Base-by-base conservation (phyloP, 2,888 invertebrate genomes). In the Xanthorhoe designata region DNA sequence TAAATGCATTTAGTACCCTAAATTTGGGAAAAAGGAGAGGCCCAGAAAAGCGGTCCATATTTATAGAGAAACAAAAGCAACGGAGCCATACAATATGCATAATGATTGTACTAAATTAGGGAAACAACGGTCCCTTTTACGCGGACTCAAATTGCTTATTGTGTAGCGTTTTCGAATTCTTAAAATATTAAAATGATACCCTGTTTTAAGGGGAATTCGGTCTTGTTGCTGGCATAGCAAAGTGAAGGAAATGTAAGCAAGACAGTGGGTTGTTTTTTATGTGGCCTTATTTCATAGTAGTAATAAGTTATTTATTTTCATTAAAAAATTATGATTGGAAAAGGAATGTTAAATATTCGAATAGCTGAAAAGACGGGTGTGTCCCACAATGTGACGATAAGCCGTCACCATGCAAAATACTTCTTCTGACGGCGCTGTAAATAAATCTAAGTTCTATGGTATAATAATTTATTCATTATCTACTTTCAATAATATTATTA, bases 101-200 rank as follows among this genome's bases (percentile, higher is more conserved):
- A 90, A 89, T 88, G 88, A 88, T 89, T 88, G 89, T 88, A 88
- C 86, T 90, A 89, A 90, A 90, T 91, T 91, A 89, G 88, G 79
- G 80, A 78, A 78, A 83, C 82, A 85, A 84, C 79, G 79, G 83
- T 78, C 82, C 84, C 81, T 83, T 88, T 88, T 86, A 82, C 77
- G 83, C 78, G 70, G 76, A 84, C 85, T 87, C 80, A 83, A 87
- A 89, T 89, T 89, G 87, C 87, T 88, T 89, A 89, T 85, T 87
- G 86, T 85, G 75, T 76, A 77, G 80, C 75, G 73, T 84, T 89
- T 83, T 80, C 77, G 77, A 79, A 81, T 81, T 55, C 64, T 45
- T 70, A 49, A 68, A 68, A 71, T 71, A 70, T 71, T 68, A 68
- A 65, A 70, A 63, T 51, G 56, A 69, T 57, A 45, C 64, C 60